These are phyloP conservation scores for Callaeas wilsoni DNA, from an alignment of 2,113 vertebrate species.

Conservation along the genomic window DNA sequence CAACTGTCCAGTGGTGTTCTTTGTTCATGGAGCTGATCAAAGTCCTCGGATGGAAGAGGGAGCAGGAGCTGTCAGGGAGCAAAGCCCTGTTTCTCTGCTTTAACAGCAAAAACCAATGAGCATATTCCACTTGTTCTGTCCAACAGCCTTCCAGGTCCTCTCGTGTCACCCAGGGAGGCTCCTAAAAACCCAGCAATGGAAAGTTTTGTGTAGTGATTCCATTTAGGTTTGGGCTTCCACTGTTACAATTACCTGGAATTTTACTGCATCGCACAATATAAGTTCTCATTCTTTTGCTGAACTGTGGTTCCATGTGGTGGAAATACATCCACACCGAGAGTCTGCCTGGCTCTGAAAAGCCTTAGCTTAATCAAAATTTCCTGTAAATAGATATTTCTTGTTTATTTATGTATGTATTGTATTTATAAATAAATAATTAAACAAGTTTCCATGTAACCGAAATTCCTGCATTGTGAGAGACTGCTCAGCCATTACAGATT, in stretches of 20 bases:
- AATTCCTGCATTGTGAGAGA: not conserved
- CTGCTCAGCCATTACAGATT: not conserved
- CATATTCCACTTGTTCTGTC: not conserved
- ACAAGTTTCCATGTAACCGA: not conserved
- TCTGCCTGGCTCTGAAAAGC: not conserved
- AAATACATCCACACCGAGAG: not conserved
- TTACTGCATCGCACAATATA: not conserved
- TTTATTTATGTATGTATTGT: not conserved
- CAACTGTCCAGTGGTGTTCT: not conserved
- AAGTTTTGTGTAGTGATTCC: not conserved
- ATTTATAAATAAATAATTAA: not conserved
- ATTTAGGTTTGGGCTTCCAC: not conserved
- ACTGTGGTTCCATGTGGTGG: not conserved
- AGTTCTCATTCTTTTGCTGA: not conserved
- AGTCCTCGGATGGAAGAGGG: not conserved
- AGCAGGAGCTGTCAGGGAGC: not conserved
- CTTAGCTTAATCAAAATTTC: not conserved
- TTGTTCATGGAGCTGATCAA: not conserved
- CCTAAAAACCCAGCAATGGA: accelerated
- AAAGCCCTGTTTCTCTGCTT: not conserved
- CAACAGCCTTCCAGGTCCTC: not conserved
- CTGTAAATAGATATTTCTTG: not conserved
- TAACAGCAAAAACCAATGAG: not conserved
- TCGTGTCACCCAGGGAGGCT: accelerated
- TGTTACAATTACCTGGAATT: not conserved